A percentile compares a stretch with the other conserved stretches of the same genome.
phyloP scores from a whole-genome alignment of 1,140 invertebrate genomes.

The Triops cancriformis region DNA sequence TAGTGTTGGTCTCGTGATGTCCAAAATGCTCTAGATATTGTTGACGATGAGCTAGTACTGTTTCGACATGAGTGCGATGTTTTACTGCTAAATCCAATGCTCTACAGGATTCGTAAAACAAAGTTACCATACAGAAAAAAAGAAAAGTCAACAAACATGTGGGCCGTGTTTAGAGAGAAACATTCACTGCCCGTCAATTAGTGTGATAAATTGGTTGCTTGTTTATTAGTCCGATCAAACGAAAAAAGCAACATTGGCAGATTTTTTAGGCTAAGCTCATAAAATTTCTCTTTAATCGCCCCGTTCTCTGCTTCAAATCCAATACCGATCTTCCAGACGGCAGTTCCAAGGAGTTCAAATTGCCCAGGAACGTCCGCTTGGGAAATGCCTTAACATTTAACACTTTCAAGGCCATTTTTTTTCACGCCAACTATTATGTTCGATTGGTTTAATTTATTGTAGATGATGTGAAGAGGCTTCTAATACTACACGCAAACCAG shows the following conservation, averaged over 20 bases:
- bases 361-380: too few relatives aligned
- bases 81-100: constrained; percentile 76
- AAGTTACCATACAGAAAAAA: constrained; percentile 18
- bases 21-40: constrained; percentile 64
- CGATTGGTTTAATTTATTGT: neutral
- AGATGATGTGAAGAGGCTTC: constrained; percentile 15
- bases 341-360: neutral
- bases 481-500: neutral
- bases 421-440: too few relatives aligned
- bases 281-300: too few relatives aligned
- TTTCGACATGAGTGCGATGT: constrained; percentile 65
- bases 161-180: too few relatives aligned
- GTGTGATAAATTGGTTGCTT: too few relatives aligned
- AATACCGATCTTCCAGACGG: neutral
- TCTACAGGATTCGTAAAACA: constrained; percentile 42
- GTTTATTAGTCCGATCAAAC: too few relatives aligned
- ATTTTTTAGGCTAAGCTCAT: too few relatives aligned
- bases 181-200: too few relatives aligned
- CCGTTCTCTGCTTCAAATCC: too few relatives aligned
- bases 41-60: constrained; percentile 63
- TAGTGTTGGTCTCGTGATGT: constrained; percentile 64
- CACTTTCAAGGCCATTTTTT: too few relatives aligned
- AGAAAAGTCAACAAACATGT: neutral
- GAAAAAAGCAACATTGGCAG: too few relatives aligned
- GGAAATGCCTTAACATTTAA: too few relatives aligned